Evolutionary conservation across 1,140 invertebrate genomes (phyloP).

Genomic region (Lordiphosa mommai): DNA sequence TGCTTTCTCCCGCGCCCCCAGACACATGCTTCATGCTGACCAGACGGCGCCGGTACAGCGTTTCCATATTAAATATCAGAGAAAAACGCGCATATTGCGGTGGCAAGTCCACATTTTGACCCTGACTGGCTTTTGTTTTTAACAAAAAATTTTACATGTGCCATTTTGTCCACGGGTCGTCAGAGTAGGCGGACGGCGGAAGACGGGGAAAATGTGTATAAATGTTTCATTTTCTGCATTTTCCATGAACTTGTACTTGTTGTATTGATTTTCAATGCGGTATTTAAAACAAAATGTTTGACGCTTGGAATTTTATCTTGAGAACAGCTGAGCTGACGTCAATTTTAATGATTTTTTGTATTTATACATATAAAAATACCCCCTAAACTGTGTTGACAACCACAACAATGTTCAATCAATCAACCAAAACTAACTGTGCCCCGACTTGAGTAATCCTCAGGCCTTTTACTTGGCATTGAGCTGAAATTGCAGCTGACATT

Average conservation of each 20-base stretch:
- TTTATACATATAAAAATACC: background rate
- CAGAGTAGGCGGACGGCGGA: background rate
- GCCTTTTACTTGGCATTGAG: conserved; percentile 13
- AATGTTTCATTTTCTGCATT: conserved; percentile 38
- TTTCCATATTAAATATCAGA: conserved; percentile 35
- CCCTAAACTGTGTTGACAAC: background rate
- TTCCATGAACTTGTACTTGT: conserved; percentile 68
- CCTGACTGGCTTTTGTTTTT: conserved; percentile 25
- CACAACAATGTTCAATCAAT: conserved; percentile 25
- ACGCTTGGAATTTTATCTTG: background rate
- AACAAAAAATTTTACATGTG: conserved; percentile 16
- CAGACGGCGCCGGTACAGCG: conserved; percentile 29
- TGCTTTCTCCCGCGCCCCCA: background rate
- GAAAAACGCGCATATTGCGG: conserved; percentile 38
- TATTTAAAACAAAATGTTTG: conserved; percentile 26
- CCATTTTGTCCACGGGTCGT: conserved; percentile 22
- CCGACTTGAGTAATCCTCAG: conserved; percentile 16
- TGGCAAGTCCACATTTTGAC: conserved; percentile 19
- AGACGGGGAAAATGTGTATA: background rate
- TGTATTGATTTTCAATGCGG: conserved; percentile 57
- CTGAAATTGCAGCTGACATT: conserved; percentile 23
- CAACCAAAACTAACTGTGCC: conserved; percentile 11
- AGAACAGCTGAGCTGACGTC: conserved; percentile 1
- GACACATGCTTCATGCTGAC: conserved; percentile 23
- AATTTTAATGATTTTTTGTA: conserved; percentile 4